A percentile compares a stretch with the other conserved stretches of the same genome.
Evolutionary conservation across 2,797 vertebrate species (phyloP).

Genomic region (Eurystomus glaucurus): DNA sequence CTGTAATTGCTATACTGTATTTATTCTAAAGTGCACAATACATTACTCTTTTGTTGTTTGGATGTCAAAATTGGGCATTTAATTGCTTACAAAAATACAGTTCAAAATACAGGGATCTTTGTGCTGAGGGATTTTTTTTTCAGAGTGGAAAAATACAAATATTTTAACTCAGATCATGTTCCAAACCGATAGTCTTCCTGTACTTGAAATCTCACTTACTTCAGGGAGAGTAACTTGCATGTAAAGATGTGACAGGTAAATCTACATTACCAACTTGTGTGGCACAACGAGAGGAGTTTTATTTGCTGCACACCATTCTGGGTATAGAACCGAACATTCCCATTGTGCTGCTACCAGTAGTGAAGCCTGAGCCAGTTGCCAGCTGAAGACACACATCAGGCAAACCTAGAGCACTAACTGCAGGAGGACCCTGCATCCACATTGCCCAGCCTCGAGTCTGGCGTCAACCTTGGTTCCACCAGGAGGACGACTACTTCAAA

Average conservation of each 20-base stretch:
- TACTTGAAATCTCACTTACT: not conserved
- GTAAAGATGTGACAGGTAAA: not conserved
- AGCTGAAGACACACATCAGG: fast-evolving
- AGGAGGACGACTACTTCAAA: not conserved
- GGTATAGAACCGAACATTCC: fast-evolving
- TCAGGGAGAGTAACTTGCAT: not conserved
- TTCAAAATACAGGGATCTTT: not conserved
- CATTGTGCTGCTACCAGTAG: not conserved
- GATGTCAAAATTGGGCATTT: not conserved
- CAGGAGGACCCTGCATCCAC: not conserved
- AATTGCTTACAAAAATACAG: slow-evolving; percentile 17
- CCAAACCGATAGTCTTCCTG: not conserved
- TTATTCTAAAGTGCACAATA: slow-evolving; percentile 15
- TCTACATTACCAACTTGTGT: not conserved
- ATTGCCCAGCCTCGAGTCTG: not conserved
- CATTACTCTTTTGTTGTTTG: not conserved
- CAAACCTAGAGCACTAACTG: not conserved
- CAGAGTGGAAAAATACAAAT: fast-evolving
- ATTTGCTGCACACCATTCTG: not conserved
- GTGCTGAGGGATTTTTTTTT: not conserved
- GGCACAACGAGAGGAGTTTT: not conserved
- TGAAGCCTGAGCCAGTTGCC: not conserved
- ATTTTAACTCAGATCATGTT: not conserved
- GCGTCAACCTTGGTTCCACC: not conserved
- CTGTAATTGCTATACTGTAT: slow-evolving; percentile 44